A percentile compares a stretch with the other conserved stretches of the same genome.
phyloP scores from a whole-genome alignment of 1,140 invertebrate genomes.

The Philopotamus ludificatus region DNA sequence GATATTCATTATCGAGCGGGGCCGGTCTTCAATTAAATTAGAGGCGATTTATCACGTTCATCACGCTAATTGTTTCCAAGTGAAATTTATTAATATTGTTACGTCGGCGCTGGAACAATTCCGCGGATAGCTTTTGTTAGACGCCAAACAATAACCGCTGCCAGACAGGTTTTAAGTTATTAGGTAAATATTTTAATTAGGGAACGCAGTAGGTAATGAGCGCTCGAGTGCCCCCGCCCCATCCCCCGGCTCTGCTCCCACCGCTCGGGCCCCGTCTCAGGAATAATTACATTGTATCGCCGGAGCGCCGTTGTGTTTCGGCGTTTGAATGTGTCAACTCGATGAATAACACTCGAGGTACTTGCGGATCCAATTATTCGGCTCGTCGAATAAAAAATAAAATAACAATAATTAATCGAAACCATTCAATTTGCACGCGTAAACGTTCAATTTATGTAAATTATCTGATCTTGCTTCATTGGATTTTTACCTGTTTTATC shows the following conservation, averaged over 20 bases:
- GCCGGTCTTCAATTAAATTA: not conserved
- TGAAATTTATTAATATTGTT: constrained; percentile 28
- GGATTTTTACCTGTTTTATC: too few species aligned
- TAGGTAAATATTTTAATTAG: constrained; percentile 31
- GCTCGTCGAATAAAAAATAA: too few species aligned
- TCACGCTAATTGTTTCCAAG: constrained; percentile 24
- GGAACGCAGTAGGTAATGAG: constrained; percentile 26
- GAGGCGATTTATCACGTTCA: constrained; percentile 7
- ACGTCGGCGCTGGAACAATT: constrained; percentile 20
- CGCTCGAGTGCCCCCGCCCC: not conserved
- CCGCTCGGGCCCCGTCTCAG: not conserved
- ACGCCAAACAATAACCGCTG: constrained; percentile 23
- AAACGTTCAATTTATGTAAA: too few species aligned
- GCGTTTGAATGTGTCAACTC: too few species aligned
- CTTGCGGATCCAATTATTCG: not conserved
- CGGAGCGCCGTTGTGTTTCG: not conserved
- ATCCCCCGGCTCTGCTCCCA: not conserved
- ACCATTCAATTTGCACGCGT: too few species aligned
- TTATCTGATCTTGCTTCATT: too few species aligned
- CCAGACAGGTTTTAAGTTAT: constrained; percentile 27
- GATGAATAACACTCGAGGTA: too few species aligned
- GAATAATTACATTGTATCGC: constrained; percentile 12
- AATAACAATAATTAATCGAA: too few species aligned
- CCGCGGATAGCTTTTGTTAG: constrained; percentile 11
- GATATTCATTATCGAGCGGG: not conserved